A percentile compares a stretch with the other conserved stretches of the same genome.
phyloP scores from a whole-genome alignment of 2,113 vertebrate genomes.

The Myodes glareolus region DNA sequence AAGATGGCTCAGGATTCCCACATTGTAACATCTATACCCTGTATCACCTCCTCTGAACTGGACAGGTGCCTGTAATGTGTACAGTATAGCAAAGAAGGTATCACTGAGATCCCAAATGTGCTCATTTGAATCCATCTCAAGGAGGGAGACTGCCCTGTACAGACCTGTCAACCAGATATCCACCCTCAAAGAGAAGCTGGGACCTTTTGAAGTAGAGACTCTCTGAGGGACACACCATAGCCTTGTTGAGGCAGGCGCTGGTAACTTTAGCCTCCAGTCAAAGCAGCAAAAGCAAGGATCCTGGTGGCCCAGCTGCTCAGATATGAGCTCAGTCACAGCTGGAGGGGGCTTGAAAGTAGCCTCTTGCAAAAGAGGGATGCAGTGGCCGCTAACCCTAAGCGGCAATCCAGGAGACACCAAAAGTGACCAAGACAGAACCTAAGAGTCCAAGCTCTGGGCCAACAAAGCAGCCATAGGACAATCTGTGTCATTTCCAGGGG shows the following conservation, averaged over 20 bases:
- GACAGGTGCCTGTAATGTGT: not conserved
- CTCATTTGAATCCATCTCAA: not conserved
- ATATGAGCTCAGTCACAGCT: not conserved
- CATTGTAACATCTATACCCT: not conserved
- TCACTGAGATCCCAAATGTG: not conserved
- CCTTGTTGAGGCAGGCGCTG: not conserved
- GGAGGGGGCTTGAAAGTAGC: not conserved
- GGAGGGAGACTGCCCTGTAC: not conserved
- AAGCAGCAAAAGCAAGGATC: too few relatives aligned
- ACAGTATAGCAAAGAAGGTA: not conserved
- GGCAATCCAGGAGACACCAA: not conserved
- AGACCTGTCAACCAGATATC: not conserved
- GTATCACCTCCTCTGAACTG: not conserved
- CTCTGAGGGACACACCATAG: too few relatives aligned
- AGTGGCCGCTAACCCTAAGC: not conserved
- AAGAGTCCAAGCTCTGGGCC: too few relatives aligned
- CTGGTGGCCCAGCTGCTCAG: not conserved
- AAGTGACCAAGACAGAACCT: not conserved
- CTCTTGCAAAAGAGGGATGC: not conserved
- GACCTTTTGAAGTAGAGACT: not conserved
- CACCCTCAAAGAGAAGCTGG: not conserved
- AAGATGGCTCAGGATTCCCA: not conserved
- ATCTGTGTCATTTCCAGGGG: not conserved
- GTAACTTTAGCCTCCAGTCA: not conserved
- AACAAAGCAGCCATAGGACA: not conserved